Evolutionary conservation across 2,888 invertebrate species (phyloP).

Genomic region (Microctonus aethiopoides): DNA sequence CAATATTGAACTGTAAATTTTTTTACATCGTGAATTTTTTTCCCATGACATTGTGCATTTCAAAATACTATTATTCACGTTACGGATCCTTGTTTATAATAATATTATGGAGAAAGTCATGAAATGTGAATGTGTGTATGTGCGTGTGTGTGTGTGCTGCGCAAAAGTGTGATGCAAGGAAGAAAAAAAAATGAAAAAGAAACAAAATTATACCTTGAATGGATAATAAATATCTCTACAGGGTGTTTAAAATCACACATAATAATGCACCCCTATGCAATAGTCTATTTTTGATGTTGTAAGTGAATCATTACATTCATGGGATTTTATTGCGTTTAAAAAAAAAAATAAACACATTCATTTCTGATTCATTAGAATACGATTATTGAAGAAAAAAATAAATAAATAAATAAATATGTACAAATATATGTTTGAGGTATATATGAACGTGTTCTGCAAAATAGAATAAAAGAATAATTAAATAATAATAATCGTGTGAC

Average conservation of each 20-base stretch:
- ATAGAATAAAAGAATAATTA: conserved; percentile 45
- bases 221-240: conserved; percentile 36
- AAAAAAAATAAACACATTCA: conserved; percentile 37
- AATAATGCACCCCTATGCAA: conserved; percentile 60
- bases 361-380: conserved; percentile 33
- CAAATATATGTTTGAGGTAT: conserved; percentile 61
- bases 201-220: conserved; percentile 25
- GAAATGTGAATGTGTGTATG: conserved; percentile 28
- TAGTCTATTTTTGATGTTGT: conserved; percentile 66
- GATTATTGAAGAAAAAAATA: conserved; percentile 24
- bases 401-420: conserved; percentile 64
- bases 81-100: conserved; percentile 32
- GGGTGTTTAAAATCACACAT: conserved; percentile 36
- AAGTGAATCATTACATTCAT: conserved; percentile 58
- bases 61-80: conserved; percentile 38
- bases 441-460: conserved; percentile 56
- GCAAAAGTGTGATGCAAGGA: not conserved
- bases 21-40: conserved; percentile 20
- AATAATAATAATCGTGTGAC: conserved; percentile 29
- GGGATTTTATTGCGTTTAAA: conserved; percentile 56
- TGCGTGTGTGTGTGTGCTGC: not conserved
- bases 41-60: conserved; percentile 27
- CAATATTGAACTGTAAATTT: conserved; percentile 24
- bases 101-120: conserved; percentile 35
- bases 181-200: conserved; percentile 7